Conservation (phyloP, 2,797 vertebrate species). For the Anas bahamensis region DNA sequence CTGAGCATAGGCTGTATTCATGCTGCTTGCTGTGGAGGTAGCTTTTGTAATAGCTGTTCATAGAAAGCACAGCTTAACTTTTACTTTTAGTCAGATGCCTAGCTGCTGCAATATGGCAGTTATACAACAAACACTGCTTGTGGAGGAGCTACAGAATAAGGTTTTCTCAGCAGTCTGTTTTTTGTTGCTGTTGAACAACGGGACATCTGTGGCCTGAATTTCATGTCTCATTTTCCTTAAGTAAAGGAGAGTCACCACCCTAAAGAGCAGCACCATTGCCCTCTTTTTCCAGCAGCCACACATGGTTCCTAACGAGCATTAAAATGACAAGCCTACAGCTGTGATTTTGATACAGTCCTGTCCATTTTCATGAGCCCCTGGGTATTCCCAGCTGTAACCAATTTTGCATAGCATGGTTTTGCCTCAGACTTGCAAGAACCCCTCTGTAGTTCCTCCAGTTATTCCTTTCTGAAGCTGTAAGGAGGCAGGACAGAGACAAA, state of each 20-base stretch:
- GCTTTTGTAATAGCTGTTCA: neutral
- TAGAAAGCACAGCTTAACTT: neutral
- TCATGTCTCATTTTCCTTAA: neutral
- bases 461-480: neutral
- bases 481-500: neutral
- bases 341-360: too few species aligned
- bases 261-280: neutral
- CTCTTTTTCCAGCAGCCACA: neutral
- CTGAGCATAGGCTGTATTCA: accelerated
- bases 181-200: neutral
- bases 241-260: neutral
- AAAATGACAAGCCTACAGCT: neutral
- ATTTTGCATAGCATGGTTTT: neutral
- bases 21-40: neutral
- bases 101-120: neutral
- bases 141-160: neutral
- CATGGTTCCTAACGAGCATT: accelerated
- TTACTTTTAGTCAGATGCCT: neutral
- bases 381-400: neutral
- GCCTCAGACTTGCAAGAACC: neutral
- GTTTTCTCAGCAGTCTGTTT: neutral
- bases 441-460: neutral
- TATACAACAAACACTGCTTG: neutral
- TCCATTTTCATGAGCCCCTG: neutral
- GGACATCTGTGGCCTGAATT: neutral